phyloP scores from a whole-genome alignment of 1,140 invertebrate genomes.

The Brachionus sp. region DNA sequence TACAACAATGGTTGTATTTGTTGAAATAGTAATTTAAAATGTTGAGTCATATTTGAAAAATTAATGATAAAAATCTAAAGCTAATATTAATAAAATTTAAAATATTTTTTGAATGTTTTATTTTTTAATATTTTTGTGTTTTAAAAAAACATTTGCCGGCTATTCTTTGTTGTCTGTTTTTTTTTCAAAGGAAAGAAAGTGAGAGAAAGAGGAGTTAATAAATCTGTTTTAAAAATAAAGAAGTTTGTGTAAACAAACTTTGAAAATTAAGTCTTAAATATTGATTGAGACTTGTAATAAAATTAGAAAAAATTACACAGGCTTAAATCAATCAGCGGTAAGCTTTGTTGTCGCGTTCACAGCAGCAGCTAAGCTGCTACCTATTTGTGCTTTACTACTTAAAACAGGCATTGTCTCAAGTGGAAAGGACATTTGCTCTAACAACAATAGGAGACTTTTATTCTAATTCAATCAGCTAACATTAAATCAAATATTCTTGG shows the following conservation, averaged over 20 bases:
- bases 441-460: not conserved
- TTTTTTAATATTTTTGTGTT: not conserved
- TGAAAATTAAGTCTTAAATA: conserved; percentile 8
- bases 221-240: conserved; percentile 2
- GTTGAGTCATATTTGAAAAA: not conserved
- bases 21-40: not conserved
- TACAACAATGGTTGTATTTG: not conserved
- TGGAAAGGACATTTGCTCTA: not conserved
- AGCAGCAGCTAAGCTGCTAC: not conserved
- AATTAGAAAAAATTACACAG: not conserved
- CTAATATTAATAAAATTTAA: not conserved
- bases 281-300: conserved; percentile 34
- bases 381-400: not conserved
- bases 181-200: not conserved
- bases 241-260: conserved; percentile 31
- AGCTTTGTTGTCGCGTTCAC: not conserved
- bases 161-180: no score
- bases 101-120: not conserved
- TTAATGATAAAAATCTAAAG: not conserved
- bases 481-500: not conserved
- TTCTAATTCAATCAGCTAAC: not conserved
- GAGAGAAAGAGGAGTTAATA: conserved; percentile 14
- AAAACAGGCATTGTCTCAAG: not conserved
- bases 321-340: conserved; percentile 24
- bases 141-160: not conserved